phyloP scores from a whole-genome alignment of 1,140 invertebrate species.

The Drosophila willistoni region DNA sequence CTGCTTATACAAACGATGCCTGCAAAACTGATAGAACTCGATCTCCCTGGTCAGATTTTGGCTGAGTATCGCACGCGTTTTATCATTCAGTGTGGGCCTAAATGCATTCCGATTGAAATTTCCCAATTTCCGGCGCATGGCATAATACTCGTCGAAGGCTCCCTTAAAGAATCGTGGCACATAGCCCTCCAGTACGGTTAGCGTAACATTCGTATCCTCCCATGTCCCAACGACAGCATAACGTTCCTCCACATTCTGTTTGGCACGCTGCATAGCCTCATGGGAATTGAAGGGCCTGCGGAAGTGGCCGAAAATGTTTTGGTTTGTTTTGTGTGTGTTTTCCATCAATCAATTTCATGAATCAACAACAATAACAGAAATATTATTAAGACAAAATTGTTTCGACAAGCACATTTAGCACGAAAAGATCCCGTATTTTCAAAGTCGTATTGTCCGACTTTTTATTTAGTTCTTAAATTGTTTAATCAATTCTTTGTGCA shows the following conservation, averaged over 20 bases:
- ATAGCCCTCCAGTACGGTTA: constrained; percentile 92
- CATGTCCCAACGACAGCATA: constrained; percentile 95
- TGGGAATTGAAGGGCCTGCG: constrained; percentile 92
- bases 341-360: too few relatives aligned
- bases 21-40: constrained; percentile 95
- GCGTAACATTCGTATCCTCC: constrained; percentile 92
- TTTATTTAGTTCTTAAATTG: background rate
- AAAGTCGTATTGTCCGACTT: background rate
- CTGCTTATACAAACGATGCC: constrained; percentile 91
- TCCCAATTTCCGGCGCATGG: constrained; percentile 87
- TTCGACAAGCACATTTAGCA: background rate
- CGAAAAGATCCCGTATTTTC: background rate
- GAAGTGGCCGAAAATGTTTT: background rate
- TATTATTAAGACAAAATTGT: too few relatives aligned
- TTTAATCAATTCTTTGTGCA: background rate
- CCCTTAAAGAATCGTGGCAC: constrained; percentile 92
- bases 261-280: constrained; percentile 91
- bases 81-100: constrained; percentile 90
- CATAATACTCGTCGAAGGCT: constrained; percentile 84
- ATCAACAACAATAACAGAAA: too few relatives aligned
- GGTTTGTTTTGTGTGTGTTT: background rate
- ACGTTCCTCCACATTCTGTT: constrained; percentile 91
- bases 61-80: constrained; percentile 91
- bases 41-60: constrained; percentile 94
- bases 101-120: constrained; percentile 90